phyloP scores from a whole-genome alignment of 2,888 invertebrate genomes.

The Auanema freiburgensis region DNA sequence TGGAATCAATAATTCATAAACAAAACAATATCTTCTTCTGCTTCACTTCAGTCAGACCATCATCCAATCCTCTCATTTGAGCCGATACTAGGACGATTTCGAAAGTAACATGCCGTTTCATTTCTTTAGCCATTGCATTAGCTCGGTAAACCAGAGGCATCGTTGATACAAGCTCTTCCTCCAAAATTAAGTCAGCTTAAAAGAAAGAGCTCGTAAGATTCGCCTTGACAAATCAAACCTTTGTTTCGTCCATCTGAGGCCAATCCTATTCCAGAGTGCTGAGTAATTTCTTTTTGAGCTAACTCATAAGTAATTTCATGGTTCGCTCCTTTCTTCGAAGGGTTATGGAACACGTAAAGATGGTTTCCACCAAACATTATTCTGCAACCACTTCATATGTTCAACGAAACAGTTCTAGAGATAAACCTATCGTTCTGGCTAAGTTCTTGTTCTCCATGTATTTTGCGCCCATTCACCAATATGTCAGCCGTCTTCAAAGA shows the following conservation, averaged over 20 bases:
- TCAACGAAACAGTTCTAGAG: not conserved
- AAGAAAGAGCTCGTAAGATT: not conserved
- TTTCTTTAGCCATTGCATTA: conserved; percentile 70
- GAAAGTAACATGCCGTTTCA: conserved; percentile 68
- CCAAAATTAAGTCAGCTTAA: conserved; percentile 64
- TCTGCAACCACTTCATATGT: conserved; percentile 54
- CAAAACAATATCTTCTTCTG: conserved; percentile 7
- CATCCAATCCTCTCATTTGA: conserved; percentile 67
- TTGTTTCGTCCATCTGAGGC: conserved; percentile 29
- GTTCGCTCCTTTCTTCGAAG: conserved; percentile 63
- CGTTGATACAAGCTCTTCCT: conserved; percentile 69
- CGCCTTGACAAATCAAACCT: conserved; percentile 12
- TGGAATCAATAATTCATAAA: conserved; percentile 34
- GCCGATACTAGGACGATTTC: conserved; percentile 70
- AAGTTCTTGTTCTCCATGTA: conserved; percentile 66
- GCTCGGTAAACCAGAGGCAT: conserved; percentile 70
- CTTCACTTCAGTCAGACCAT: conserved; percentile 67
- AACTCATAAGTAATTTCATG: conserved; percentile 68
- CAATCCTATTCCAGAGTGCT: conserved; percentile 66
- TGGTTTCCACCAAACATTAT: conserved; percentile 71
- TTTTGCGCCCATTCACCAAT: conserved; percentile 69
- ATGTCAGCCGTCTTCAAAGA: conserved; percentile 65
- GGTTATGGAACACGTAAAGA: conserved; percentile 70
- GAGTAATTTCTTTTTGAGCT: conserved; percentile 70
- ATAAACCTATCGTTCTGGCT: conserved; percentile 69